Base-by-base conservation (phyloP, 2,113 vertebrate genomes). In the Emberiza fucata region DNA sequence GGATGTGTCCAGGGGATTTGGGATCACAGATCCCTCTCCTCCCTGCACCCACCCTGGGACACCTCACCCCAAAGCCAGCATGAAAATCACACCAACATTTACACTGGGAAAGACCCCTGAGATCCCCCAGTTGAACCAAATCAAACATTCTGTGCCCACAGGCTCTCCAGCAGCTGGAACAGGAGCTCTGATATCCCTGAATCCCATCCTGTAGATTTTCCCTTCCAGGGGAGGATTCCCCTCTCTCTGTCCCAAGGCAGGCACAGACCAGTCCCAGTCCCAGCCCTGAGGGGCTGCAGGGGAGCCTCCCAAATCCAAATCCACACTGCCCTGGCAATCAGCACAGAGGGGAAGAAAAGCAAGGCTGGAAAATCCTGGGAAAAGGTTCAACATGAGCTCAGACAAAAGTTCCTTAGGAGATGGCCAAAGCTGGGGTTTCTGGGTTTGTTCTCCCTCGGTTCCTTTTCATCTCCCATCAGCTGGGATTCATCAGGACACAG, bases 351-450 rank as follows among this genome's bases (percentile, higher is more conserved):
- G 57, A 42, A 40, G 29, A 33, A 92, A 44, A 33, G 33, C n/a
- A 79, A 76, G 47, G 51, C 75, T 92, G 91, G 94, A 96, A 96
- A 97, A 96, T 92, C 87, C 81, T 77, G 92, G 93, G 96, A 80
- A 95, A 92, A 91, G 63, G 14, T 82, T 94, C 95, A 95, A 56
- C 35, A 44, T 64, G 94, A 97, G 90, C 93, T 95, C 94, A 92
- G 93, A 90, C 50, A 83, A 85, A 83, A 86, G 78, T 60, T 95
- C 93, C 90, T 91, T 16, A 60, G 0, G 0, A 6, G n/a, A 73
- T 45, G 71, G 87, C 90, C 94, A 92, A 51, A 54, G 70, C 59
- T 69, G 82, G 14, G 47, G 14, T 51, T 29, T 5, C 33, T 14
- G 69, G 19, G 25, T 2, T 59, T 25, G 40, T 12, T 60, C 54